Conservation (phyloP, 2,888 invertebrate species). For the Phasia obesa region DNA sequence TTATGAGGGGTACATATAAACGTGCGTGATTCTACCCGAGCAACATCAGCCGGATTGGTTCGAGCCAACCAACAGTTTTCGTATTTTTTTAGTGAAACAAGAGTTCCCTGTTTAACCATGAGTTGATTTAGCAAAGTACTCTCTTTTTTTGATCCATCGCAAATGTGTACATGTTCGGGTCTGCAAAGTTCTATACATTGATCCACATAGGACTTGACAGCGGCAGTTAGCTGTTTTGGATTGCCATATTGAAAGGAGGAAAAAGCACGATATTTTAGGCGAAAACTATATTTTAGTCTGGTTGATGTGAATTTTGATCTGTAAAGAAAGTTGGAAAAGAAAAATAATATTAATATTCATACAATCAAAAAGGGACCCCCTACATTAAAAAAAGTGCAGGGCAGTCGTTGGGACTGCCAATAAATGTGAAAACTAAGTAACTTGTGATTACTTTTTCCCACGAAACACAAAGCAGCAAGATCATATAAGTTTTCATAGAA, state of each 20-base stretch:
- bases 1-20: conserved; percentile 94
- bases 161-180: conserved; percentile 94
- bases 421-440: too few species aligned
- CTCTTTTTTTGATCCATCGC: conserved; percentile 95
- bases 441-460: too few species aligned
- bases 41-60: conserved; percentile 98
- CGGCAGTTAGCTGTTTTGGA: conserved; percentile 82
- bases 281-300: conserved; percentile 72
- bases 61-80: conserved; percentile 97
- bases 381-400: too few species aligned
- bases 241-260: conserved; percentile 81
- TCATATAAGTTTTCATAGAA: too few species aligned
- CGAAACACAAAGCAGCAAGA: too few species aligned
- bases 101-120: conserved; percentile 90
- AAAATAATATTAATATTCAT: too few species aligned
- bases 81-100: conserved; percentile 92
- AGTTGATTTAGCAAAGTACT: conserved; percentile 88
- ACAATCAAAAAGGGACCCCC: too few species aligned
- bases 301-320: conserved; percentile 49
- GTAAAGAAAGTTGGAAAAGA: conserved; percentile 34
- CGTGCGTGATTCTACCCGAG: conserved; percentile 97
- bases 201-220: conserved; percentile 87
- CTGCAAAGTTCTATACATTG: conserved; percentile 91
- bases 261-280: conserved; percentile 72
- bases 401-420: too few species aligned